Conservation (phyloP, 2,888 invertebrate species). For the Lithophane socia region DNA sequence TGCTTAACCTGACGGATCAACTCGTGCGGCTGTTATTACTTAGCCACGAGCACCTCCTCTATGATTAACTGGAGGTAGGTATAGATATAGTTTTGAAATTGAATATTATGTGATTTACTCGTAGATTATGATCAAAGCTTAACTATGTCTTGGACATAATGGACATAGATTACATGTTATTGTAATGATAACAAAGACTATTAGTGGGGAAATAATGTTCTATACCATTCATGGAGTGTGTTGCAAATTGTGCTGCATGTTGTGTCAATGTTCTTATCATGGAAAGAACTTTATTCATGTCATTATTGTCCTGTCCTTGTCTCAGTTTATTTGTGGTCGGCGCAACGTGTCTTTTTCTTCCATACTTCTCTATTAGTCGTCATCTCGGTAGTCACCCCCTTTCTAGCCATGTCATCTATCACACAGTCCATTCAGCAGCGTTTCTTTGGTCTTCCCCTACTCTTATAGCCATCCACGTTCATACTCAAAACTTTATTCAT, state of each 20-base stretch:
- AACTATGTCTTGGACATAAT: slow-evolving; percentile 6
- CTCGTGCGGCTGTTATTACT: too few relatives aligned
- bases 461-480: not conserved
- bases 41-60: too few relatives aligned
- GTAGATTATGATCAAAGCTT: slow-evolving; percentile 16
- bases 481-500: not conserved
- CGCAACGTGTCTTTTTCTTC: too few relatives aligned
- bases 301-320: not conserved
- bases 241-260: slow-evolving; percentile 6
- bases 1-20: too few relatives aligned
- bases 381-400: not conserved
- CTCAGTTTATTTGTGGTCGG: too few relatives aligned
- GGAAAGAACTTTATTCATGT: not conserved
- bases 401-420: not conserved
- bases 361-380: too few relatives aligned
- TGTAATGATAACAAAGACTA: slow-evolving; percentile 4
- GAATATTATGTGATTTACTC: not conserved
- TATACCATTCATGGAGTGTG: not conserved
- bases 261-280: not conserved
- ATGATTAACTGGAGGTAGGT: not conserved
- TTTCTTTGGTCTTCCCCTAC: not conserved
- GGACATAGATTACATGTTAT: slow-evolving; percentile 26
- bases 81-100: slow-evolving; percentile 26
- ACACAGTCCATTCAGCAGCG: not conserved
- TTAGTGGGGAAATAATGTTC: slow-evolving; percentile 2